Base-by-base conservation (phyloP, 1,140 invertebrate genomes). In the Drosophila ercepeae region DNA sequence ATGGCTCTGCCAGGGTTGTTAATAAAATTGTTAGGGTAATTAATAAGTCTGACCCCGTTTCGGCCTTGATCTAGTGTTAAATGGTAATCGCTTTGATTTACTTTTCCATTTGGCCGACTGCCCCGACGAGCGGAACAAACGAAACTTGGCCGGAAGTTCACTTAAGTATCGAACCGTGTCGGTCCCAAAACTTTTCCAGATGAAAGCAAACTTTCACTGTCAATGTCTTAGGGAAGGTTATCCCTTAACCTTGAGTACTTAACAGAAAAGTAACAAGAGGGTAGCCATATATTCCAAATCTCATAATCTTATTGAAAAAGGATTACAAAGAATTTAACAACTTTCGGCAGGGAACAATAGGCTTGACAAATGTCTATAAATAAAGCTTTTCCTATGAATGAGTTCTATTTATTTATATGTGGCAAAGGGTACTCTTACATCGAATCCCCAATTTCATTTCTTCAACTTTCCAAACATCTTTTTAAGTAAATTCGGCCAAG, bases 61-160 rank as follows among this genome's bases (percentile, higher is more conserved):
- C 39, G 29, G 49, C 29, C 32, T 49, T 44, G 54, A 44, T 45
- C 48, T 71, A 59, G 54, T 53, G 51, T 57, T 52, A 57, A 70
- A 73, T 73, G 44, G 52, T 61, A 71, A 75, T 59, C 71, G 36
- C 36, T 72, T 72, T 79, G 70, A 79, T 72, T 78, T 78, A 61
- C 72, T 78, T 64, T 78, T 78, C 57, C 57, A 75, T 78, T 71
- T 67, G 59, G 58, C 34, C 51, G 41, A 21, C 34, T 36, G 41
- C 34, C 39, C 45, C 46, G 70, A 75, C 58, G 53, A 68, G 54
- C 65, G 60, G 52, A 82, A 77, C 69, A 70, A 83, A 78, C 23
- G 25, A 61, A 67, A 42, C 55, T 44, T 55, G 63, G 69, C 74
- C 65, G 61, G 74, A 74, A 74, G 63, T 53, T 36, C 13, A 34